phyloP scores from a whole-genome alignment of 2,113 vertebrate species.

The Antennarius striatus region DNA sequence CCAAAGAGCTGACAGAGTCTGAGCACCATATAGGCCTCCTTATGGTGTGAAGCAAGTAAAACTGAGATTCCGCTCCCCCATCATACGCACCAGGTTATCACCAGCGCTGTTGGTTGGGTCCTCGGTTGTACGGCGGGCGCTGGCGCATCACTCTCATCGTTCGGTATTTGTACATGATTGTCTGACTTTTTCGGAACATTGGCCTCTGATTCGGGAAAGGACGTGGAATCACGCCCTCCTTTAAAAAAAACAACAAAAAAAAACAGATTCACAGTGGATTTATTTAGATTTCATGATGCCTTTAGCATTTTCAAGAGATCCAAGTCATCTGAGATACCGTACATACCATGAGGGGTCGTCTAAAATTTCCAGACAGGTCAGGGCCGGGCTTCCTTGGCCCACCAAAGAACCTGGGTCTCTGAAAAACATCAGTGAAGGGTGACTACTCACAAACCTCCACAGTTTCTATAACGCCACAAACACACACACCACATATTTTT shows the following conservation, averaged over 20 bases:
- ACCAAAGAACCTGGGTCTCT: slow-evolving; percentile 56
- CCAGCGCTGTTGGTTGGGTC: slow-evolving; percentile 74
- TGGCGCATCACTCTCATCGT: slow-evolving; percentile 79
- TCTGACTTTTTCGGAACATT: slow-evolving; percentile 77
- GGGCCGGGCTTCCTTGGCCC: slow-evolving; percentile 49
- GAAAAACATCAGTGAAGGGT: slow-evolving; percentile 23
- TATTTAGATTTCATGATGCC: neutral
- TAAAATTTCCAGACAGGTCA: slow-evolving; percentile 51
- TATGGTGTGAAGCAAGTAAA: no score
- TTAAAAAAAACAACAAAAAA: neutral
- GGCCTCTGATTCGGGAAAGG: slow-evolving; percentile 75
- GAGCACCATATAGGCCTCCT: neutral
- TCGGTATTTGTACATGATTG: slow-evolving; percentile 80
- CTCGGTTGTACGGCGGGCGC: slow-evolving; percentile 63
- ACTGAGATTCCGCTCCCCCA: neutral
- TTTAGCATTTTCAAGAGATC: neutral
- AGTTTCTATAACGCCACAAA: no score
- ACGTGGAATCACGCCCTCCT: slow-evolving; percentile 72
- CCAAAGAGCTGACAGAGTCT: no score
- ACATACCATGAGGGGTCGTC: slow-evolving; percentile 79
- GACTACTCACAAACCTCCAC: neutral
- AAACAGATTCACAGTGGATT: no score
- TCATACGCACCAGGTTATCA: slow-evolving; percentile 40
- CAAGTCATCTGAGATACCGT: neutral
- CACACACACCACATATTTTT: no score